Base-by-base conservation (phyloP, 1,140 invertebrate species). In the Drosophila pallidifrons region DNA sequence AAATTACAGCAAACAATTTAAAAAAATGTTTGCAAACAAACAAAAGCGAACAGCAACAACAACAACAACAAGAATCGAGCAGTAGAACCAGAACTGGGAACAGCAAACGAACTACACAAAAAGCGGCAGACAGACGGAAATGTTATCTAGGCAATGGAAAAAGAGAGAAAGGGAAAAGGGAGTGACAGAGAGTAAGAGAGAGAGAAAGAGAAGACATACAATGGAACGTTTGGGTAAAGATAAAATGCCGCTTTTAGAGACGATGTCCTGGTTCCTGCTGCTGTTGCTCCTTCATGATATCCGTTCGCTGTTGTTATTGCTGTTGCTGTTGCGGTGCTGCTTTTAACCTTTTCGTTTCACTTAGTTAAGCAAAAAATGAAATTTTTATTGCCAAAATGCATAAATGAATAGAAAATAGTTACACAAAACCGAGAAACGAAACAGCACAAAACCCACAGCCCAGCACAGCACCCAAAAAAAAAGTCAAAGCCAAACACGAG, bases 1-100 rank as follows among this genome's bases (percentile, higher is more conserved):
- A 88, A 88, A 88, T 88, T 88, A 89, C 74, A 88, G 83, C 83
- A 88, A 88, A 88, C 85, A 88, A 88, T 88, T 88, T 89, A 89
- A 88, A 88, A 88, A 88, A 88, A 88, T 88, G 85, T 88, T 88
- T 89, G 85, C 85, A 88, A 83, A 88, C 83, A 89, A 86, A 76
- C 77, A 75, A 65, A 47, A 63, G 38, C 79, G 69, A 52, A 81
- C 68, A 85, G 20, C 30, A 81, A 75, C 71, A 75, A 64, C 45
- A 66, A 28, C 75, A 13, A 77, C 61, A 82, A 68, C 75, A 38
- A 64, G n/a, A 38, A 38, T 8, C 3, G 11, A 41, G 38, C 38
- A 10, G 38, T 3, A 61, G 25, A 13, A 20, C 4, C 81, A 76
- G 67, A 69, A 66, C 45, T 63, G 28, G 71, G 72, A 13, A 79